These are phyloP conservation scores for Stichodactyla helianthus DNA, from an alignment of 64 coral and sea anemone species.

Conservation along the genomic window DNA sequence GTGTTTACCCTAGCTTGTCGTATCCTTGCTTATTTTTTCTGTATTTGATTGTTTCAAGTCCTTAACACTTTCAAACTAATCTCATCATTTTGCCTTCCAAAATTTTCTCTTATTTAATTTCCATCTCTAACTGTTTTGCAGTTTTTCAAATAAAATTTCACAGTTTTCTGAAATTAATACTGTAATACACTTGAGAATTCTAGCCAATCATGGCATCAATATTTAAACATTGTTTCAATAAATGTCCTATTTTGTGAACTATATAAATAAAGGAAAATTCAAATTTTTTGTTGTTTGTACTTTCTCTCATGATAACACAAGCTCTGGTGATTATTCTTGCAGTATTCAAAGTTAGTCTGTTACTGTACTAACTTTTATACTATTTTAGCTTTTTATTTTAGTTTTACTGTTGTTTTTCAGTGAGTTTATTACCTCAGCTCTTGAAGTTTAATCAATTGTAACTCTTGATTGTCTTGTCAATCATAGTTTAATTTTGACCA, in stretches of 20 bases:
- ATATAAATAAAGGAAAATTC: not conserved
- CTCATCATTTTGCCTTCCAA: not conserved
- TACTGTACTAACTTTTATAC: too few species aligned
- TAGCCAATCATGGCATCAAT: not conserved
- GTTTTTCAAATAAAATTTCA: not conserved
- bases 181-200: not conserved
- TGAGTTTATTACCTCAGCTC: not conserved
- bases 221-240: not conserved
- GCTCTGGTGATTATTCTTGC: not conserved
- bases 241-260: not conserved
- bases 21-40: not conserved
- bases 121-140: not conserved
- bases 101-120: not conserved
- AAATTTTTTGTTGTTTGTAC: not conserved
- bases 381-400: not conserved
- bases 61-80: not conserved
- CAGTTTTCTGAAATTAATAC: not conserved
- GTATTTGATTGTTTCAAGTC: not conserved
- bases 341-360: too few species aligned
- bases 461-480: not conserved
- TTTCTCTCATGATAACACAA: not conserved
- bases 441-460: not conserved
- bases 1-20: not conserved
- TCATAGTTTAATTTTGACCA: not conserved
- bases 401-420: not conserved